phyloP scores from a whole-genome alignment of 2,113 vertebrate species.

The Hydrolagus affinis region DNA sequence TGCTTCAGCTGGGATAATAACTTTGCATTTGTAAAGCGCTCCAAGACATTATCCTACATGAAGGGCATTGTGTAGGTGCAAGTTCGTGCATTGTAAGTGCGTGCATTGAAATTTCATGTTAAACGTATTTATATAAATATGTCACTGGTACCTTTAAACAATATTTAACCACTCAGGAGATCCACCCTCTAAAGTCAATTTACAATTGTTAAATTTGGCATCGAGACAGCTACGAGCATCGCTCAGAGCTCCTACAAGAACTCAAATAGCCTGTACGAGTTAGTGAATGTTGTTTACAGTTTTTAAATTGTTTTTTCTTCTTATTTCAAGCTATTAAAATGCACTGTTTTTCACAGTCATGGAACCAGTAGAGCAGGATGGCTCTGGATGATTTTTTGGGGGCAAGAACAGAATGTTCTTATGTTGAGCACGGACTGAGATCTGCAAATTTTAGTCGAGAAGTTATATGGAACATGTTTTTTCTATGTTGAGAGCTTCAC shows the following conservation, averaged over 20 bases:
- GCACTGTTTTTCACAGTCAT: not conserved
- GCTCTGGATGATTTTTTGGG: too few species aligned
- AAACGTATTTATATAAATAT: too few species aligned
- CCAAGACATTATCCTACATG: too few species aligned
- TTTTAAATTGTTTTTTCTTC: not conserved
- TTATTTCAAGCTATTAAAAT: not conserved
- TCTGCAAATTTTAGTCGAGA: not conserved
- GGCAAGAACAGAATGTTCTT: not conserved
- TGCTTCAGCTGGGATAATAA: too few species aligned
- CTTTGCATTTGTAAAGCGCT: too few species aligned
- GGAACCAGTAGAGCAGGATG: not conserved
- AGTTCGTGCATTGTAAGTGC: too few species aligned
- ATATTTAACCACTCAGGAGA: not conserved
- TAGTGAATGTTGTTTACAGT: not conserved
- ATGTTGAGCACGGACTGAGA: not conserved
- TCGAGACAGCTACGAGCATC: not conserved
- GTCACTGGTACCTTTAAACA: not conserved
- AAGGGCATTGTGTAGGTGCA: too few species aligned
- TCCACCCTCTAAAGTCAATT: not conserved
- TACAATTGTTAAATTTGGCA: not conserved
- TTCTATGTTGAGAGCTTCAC: too few species aligned
- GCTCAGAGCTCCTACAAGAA: not conserved
- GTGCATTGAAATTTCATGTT: too few species aligned
- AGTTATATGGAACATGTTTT: not conserved
- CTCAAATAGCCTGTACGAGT: not conserved